Percentiles rank a stretch among this genome's conserved stretches.
Conservation (phyloP, 1,140 invertebrate species). For the Uloborus diversus region DNA sequence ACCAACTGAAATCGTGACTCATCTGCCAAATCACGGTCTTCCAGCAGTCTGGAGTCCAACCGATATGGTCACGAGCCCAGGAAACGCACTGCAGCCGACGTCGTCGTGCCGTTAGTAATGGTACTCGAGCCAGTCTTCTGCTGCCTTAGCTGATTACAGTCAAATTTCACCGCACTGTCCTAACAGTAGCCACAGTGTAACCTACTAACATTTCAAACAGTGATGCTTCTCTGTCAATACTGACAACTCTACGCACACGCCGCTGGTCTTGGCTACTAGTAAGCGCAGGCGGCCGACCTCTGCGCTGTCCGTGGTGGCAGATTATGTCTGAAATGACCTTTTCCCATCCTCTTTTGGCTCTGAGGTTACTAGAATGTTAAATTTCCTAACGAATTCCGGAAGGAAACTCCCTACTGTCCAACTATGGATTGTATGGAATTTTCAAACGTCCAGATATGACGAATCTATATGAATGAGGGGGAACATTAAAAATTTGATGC, state of each 20-base stretch:
- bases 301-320: background rate
- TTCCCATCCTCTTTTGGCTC: too few relatives aligned
- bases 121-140: background rate
- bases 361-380: background rate
- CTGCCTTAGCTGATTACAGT: background rate
- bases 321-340: too few relatives aligned
- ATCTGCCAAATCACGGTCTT: background rate
- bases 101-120: background rate
- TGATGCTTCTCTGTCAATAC: background rate
- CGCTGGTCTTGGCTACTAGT: background rate
- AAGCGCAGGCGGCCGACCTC: background rate
- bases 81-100: background rate
- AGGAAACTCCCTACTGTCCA: too few relatives aligned
- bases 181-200: background rate
- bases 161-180: background rate
- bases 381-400: background rate
- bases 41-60: background rate
- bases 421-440: too few relatives aligned
- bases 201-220: background rate
- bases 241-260: background rate
- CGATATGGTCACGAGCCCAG: background rate
- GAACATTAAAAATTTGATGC: too few relatives aligned
- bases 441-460: too few relatives aligned
- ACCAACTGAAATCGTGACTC: background rate
- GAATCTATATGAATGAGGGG: too few relatives aligned